A percentile compares a stretch with the other conserved stretches of the same genome.
These are phyloP conservation scores for Antitype chi DNA, from an alignment of 2,888 invertebrate species.

Conservation along the genomic window DNA sequence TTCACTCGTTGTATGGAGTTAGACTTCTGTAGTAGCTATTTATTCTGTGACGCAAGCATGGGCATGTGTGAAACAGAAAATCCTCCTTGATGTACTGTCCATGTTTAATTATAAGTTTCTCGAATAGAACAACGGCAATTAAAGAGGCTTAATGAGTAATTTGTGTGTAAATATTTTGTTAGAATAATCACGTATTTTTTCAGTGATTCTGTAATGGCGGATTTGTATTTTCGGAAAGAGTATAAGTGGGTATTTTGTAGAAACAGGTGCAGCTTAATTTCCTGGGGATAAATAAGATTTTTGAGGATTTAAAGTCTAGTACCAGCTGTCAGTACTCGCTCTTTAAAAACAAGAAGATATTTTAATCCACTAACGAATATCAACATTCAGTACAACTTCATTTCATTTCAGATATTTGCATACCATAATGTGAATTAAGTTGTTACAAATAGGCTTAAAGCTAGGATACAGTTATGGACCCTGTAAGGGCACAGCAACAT, in stretches of 20 bases:
- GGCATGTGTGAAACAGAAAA: slow-evolving; percentile 78
- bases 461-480: no score
- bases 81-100: slow-evolving; percentile 81
- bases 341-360: slow-evolving; percentile 23
- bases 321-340: slow-evolving; percentile 41
- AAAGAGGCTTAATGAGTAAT: slow-evolving; percentile 68
- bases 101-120: slow-evolving; percentile 75
- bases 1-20: background rate
- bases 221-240: slow-evolving; percentile 44
- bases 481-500: no score
- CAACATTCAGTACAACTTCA: background rate
- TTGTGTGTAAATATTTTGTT: slow-evolving; percentile 63
- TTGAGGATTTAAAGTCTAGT: slow-evolving; percentile 31
- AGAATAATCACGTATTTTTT: slow-evolving; percentile 56
- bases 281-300: slow-evolving; percentile 36
- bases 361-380: slow-evolving; percentile 19
- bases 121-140: slow-evolving; percentile 76
- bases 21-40: background rate
- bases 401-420: no score
- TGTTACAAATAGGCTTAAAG: no score
- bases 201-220: slow-evolving; percentile 40
- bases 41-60: slow-evolving; percentile 78
- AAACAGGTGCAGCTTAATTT: slow-evolving; percentile 57
- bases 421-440: no score
- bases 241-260: slow-evolving; percentile 50